Base-by-base conservation (phyloP, 1,140 invertebrate species). In the Argopecten irradians region DNA sequence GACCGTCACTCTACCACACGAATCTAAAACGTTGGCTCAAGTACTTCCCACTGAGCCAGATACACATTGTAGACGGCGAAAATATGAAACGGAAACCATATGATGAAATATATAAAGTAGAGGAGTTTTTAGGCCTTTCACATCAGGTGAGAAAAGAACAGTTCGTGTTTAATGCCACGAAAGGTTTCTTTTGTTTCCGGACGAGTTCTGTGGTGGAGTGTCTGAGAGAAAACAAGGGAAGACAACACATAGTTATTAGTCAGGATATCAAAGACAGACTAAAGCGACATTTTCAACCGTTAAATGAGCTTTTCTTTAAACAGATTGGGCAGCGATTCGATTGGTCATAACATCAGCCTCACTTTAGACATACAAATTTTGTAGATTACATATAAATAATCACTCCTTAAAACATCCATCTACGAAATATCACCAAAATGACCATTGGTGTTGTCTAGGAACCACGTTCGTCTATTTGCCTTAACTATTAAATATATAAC, bases 81-180 rank as follows among this genome's bases (percentile, higher is more conserved):
- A 96, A 97, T 83, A 96, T 99, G 19, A 97, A 98, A 34, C 96
- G 96, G 34, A 97, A 98, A 95, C 98, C 98, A 5, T 98, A 97
- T 7, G 96, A 97, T 13, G 98, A 98, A 95, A 97, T 98, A 92
- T 96, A 96, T 19, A 95, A 97, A 86, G 97, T 98, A 89, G 96
- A 98, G 96, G 97, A 98, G 90, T 99, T 98, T 94, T 96, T 99
- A 11, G 97, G 97, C 0, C 94, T 99, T 8, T 97, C 97, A 92
- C 96, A 97, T n/a, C 97, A 98, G 16, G 97, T 98, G 84, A 97
- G 97, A n/a, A 97, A 98, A 89, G 98, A 98, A 93, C 97, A 98
- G 22, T 93, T 94, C 86, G 88, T 90, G n/a, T 96, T 93, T 87
- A 94, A 96, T 85, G 43, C 91, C 84, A 92, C 90, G 8, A 94